Conservation (phyloP, 2,888 invertebrate species). For the Anoncus sp. region DNA sequence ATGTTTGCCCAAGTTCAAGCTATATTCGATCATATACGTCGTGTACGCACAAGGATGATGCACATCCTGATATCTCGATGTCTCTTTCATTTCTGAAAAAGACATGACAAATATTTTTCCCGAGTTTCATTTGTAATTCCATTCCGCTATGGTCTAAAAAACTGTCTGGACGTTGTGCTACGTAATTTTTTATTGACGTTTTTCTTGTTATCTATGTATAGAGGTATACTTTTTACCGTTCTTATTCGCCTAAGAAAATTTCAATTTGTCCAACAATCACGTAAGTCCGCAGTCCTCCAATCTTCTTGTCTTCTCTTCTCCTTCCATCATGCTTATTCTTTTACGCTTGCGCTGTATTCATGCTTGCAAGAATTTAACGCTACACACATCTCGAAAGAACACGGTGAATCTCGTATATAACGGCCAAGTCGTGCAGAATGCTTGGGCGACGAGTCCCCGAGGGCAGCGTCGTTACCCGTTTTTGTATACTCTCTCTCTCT, state of each 20-base stretch:
- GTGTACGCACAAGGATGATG: constrained; percentile 6
- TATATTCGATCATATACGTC: constrained; percentile 8
- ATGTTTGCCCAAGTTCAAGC: neutral
- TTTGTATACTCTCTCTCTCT: constrained; percentile 29
- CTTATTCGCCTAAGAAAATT: constrained; percentile 35
- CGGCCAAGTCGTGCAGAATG: constrained; percentile 60
- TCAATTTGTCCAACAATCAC: constrained; percentile 55
- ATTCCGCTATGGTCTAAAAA: neutral
- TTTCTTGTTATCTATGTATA: neutral
- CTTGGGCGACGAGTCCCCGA: constrained; percentile 57
- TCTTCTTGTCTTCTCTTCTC: constrained; percentile 20
- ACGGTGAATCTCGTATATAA: constrained; percentile 56
- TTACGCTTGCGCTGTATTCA: constrained; percentile 35
- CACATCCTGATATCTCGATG: neutral
- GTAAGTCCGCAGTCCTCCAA: constrained; percentile 36
- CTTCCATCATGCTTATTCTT: constrained; percentile 8
- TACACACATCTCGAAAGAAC: constrained; percentile 30
- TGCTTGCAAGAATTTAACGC: constrained; percentile 50
- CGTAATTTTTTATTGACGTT: neutral
- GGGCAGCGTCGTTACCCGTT: constrained; percentile 59
- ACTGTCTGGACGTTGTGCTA: neutral
- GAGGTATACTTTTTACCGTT: neutral
- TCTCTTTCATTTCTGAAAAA: constrained; percentile 1
- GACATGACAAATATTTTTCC: neutral
- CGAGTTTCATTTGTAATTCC: constrained; percentile 5